A percentile compares a stretch with the other conserved stretches of the same genome.
phyloP scores from a whole-genome alignment of 1,140 invertebrate species.

The Eumaeus atala region DNA sequence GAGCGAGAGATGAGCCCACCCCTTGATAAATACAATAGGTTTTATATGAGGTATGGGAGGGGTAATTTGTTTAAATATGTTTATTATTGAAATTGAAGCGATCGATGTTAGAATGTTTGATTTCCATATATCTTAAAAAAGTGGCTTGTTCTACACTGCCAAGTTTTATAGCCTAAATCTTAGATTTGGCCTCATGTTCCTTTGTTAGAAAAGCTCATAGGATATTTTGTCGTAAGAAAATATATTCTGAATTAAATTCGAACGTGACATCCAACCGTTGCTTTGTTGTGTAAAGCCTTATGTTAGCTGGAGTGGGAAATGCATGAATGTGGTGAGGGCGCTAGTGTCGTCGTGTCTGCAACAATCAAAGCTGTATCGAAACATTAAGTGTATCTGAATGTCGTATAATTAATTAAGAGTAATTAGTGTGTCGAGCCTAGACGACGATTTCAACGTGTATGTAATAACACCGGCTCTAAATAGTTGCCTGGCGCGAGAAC shows the following conservation, averaged over 20 bases:
- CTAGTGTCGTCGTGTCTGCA: neutral
- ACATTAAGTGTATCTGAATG: conserved; percentile 5
- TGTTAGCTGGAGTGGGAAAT: conserved; percentile 3
- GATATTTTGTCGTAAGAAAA: neutral
- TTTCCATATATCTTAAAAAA: no score
- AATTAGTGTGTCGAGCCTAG: conserved; percentile 4
- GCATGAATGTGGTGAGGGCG: neutral
- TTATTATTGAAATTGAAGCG: no score
- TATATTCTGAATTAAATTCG: neutral
- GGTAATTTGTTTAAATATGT: no score
- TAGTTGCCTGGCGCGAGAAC: neutral
- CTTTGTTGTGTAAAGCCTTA: neutral
- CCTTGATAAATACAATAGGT: no score
- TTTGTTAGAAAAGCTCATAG: neutral
- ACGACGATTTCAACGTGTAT: neutral
- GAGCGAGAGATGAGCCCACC: no score
- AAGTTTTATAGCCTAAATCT: neutral
- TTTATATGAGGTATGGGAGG: no score
- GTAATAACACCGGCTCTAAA: neutral
- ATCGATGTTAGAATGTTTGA: no score
- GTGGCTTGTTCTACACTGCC: neutral
- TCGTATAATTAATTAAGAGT: conserved; percentile 7
- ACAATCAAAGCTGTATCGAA: conserved; percentile 4
- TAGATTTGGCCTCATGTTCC: neutral
- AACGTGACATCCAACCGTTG: conserved; percentile 4